Evolutionary conservation across 2,113 vertebrate species (phyloP), one percentile per base, ranked within the genome.

Genomic region (Etia nguti): DNA sequence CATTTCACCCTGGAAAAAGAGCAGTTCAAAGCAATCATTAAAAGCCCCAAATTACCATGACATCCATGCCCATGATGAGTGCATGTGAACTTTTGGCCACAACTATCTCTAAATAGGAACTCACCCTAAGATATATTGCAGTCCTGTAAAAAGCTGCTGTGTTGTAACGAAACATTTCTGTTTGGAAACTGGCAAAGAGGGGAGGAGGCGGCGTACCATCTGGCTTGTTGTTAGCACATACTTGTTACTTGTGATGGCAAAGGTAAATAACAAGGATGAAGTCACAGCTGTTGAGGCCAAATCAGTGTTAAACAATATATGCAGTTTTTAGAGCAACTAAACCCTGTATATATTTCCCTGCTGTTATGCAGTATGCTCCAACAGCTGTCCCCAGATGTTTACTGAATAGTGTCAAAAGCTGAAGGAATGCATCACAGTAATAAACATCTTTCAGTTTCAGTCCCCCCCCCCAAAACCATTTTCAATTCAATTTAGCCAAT

Each of bases 341-440:
- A 60, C 31, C 5, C 57, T 18, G 57, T 31, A 18, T 31, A 60
- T 18, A 15, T 18, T 60, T 26, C 26, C 15, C 15, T 31, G 20
- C 60, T 38, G 31, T 36, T 1, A 65, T 36, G 18, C 57, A 60
- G 29, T 60, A 18, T 10, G 46, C 38, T 73, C 38, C 20, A 38
- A 24, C 62, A 70, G 62, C 36, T 41, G 36, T 70, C 36, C n/a
- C 36, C 36, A 70, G 34, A 24, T 70, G 22, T 73, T 73, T 73
- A 4, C 22, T 1, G 6, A 70, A 41, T 43, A 43, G 0, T 9
- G 36, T 70, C 36, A 15, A 70, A 43, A 70, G 36, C 0, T 70
- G 56, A 70, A 26, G 65, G 9, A 11, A 68, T 4, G n/a, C n/a
- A 0, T 41, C 62, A 41, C n/a, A 68, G 2, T 15, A 36, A 62